These are phyloP conservation scores for Salminus brasiliensis DNA, from an alignment of 2,113 vertebrate genomes.

Conservation along the genomic window DNA sequence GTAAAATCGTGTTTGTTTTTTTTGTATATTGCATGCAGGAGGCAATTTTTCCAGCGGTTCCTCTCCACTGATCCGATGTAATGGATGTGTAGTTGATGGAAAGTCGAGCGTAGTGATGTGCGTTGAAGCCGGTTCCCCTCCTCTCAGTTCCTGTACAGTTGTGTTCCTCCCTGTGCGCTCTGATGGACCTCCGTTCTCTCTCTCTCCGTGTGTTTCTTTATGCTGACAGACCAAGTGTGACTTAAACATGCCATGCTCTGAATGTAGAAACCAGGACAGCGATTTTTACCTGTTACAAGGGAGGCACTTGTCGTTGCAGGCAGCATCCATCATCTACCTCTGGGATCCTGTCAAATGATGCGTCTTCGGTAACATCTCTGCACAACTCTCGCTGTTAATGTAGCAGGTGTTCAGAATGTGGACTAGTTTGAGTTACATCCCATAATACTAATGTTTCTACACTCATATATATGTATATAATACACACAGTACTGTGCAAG, in stretches of 20 bases:
- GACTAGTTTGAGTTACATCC: not conserved
- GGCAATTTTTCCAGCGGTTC: not conserved
- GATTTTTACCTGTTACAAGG: not conserved
- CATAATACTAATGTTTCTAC: constrained; percentile 25
- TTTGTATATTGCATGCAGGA: constrained; percentile 36
- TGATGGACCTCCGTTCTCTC: not conserved
- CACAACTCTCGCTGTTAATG: not conserved
- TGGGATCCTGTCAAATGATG: constrained; percentile 19
- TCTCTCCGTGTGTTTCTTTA: not conserved
- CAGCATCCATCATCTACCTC: constrained; percentile 58
- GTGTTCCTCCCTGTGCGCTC: not conserved
- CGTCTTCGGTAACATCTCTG: not conserved
- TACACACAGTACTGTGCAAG: too few relatives aligned
- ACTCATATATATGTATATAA: not conserved
- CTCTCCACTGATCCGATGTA: constrained; percentile 11
- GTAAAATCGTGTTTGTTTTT: constrained; percentile 29
- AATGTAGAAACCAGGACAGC: not conserved
- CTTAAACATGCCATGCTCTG: not conserved
- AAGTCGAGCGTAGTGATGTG: constrained; percentile 2
- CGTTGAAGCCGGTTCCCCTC: not conserved
- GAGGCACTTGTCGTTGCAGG: constrained; percentile 35
- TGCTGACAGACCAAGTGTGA: not conserved
- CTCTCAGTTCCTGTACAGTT: not conserved
- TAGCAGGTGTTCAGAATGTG: not conserved
- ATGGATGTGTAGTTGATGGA: constrained; percentile 19